Conservation (phyloP, 2,797 vertebrate genomes). For the Glyptemys insculpta region DNA sequence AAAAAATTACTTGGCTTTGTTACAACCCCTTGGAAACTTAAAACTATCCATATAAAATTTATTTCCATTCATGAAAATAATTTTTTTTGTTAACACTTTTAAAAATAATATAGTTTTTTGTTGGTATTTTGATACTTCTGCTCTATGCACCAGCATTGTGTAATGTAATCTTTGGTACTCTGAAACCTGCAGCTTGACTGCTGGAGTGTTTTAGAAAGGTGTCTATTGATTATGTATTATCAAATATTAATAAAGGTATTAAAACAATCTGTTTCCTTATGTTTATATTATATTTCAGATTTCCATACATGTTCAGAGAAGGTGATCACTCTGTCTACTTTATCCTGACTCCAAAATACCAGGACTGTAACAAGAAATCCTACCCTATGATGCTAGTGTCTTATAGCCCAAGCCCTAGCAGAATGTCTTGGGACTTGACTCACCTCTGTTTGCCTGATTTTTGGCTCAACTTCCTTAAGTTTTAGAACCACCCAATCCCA, state of each 20-base stretch:
- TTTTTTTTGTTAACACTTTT: constrained; percentile 16
- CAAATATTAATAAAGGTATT: constrained; percentile 69
- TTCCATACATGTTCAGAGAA: background rate
- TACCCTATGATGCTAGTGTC: background rate
- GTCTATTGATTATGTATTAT: constrained; percentile 52
- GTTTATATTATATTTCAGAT: constrained; percentile 65
- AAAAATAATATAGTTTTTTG: background rate
- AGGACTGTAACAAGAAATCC: background rate
- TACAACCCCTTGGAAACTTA: background rate
- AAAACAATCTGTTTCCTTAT: constrained; percentile 60
- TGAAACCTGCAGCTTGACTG: constrained; percentile 38
- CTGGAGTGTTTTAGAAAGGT: constrained; percentile 27
- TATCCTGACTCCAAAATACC: background rate
- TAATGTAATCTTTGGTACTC: background rate
- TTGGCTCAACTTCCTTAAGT: background rate
- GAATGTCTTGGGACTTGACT: background rate
- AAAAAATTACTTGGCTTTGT: background rate
- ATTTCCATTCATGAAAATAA: background rate
- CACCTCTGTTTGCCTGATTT: background rate
- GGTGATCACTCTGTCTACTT: background rate
- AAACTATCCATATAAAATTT: background rate
- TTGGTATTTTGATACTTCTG: background rate
- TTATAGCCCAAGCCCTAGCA: background rate
- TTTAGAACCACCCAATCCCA: constrained; percentile 9
- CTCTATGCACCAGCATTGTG: background rate